A percentile compares a stretch with the other conserved stretches of the same genome.
phyloP scores from a whole-genome alignment of 2,113 vertebrate species.

The Gallinago media region DNA sequence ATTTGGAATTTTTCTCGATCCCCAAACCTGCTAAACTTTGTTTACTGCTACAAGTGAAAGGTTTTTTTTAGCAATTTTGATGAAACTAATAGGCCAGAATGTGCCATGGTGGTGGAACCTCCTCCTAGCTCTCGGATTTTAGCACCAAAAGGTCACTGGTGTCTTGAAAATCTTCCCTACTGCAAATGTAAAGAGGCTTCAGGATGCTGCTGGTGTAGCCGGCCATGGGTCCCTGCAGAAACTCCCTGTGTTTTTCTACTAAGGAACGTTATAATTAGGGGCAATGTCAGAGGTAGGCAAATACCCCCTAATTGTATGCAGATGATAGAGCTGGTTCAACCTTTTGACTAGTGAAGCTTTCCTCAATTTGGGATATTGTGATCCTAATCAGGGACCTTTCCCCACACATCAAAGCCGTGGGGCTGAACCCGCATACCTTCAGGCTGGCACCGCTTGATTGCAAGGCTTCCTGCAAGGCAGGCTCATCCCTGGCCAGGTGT shows the following conservation, averaged over 20 bases:
- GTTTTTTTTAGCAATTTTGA: neutral
- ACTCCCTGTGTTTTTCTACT: neutral
- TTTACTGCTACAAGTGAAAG: neutral
- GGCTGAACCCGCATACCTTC: neutral
- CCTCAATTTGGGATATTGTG: conserved; percentile 68
- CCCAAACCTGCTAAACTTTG: no score
- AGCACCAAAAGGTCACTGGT: neutral
- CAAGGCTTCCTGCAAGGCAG: conserved; percentile 27
- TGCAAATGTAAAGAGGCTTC: neutral
- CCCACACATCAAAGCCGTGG: conserved; percentile 60
- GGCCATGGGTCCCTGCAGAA: neutral
- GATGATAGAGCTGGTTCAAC: conserved; percentile 46
- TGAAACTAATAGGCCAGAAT: neutral
- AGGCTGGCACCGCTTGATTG: conserved; percentile 50
- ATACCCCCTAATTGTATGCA: conserved; percentile 61
- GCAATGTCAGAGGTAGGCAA: conserved; percentile 43
- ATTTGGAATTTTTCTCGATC: neutral
- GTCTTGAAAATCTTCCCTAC: neutral
- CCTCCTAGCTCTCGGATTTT: neutral
- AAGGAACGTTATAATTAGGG: neutral
- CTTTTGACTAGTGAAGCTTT: conserved; percentile 74
- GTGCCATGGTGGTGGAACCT: neutral
- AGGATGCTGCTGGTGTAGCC: neutral
- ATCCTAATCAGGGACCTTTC: conserved; percentile 72
- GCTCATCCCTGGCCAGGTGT: conserved; percentile 67